These are phyloP conservation scores for Exaiptasia diaphana DNA, from an alignment of 64 coral and sea anemone genomes.

Conservation along the genomic window DNA sequence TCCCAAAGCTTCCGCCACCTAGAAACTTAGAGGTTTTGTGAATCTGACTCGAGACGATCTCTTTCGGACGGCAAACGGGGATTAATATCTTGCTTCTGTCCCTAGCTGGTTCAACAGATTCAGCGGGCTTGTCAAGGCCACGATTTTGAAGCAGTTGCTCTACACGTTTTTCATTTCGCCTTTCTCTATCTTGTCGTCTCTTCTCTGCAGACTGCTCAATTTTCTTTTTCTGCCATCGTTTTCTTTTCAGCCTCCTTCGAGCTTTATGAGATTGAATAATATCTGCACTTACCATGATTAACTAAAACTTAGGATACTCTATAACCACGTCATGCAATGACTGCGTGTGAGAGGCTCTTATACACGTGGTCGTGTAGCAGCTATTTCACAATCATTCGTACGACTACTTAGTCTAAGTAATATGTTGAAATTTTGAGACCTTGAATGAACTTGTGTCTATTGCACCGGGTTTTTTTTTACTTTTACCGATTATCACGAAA, in stretches of 20 bases:
- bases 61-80: not conserved
- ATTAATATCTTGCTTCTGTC: not conserved
- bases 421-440: not conserved
- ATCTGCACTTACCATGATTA: not conserved
- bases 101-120: not conserved
- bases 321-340: not conserved
- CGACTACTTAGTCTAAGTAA: not conserved
- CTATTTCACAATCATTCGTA: not conserved
- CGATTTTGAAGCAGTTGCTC: not conserved
- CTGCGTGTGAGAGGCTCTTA: no score
- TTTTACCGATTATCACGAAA: no score
- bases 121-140: not conserved
- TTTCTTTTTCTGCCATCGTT: not conserved
- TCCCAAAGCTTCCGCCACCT: not conserved
- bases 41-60: not conserved
- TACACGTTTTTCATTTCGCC: not conserved
- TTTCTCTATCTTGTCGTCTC: not conserved
- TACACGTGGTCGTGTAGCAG: not conserved
- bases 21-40: not conserved
- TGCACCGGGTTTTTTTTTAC: not conserved
- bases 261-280: not conserved
- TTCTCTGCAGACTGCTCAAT: not conserved
- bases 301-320: not conserved
- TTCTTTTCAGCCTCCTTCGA: not conserved
- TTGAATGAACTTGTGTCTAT: not conserved